Percentiles rank a stretch among this genome's conserved stretches.
Evolutionary conservation across 2,797 vertebrate species (phyloP).

Genomic region (Smutsia gigantea): DNA sequence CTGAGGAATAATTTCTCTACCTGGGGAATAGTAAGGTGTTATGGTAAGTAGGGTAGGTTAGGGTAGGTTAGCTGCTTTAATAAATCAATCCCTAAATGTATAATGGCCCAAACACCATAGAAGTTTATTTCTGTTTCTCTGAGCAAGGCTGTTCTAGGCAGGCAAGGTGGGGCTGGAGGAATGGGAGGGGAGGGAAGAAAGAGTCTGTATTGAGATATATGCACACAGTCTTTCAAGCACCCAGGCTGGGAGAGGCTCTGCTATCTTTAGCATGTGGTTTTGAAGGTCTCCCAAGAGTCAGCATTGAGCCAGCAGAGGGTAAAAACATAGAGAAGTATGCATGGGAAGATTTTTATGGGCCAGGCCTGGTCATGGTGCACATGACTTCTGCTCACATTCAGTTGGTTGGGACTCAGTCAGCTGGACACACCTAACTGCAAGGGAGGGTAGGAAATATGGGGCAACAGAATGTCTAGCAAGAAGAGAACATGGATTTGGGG

Average conservation of each 20-base stretch:
- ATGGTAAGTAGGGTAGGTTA: neutral
- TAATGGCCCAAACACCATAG: neutral
- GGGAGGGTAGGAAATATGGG: neutral
- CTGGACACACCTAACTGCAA: neutral
- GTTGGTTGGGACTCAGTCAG: neutral
- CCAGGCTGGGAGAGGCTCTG: neutral
- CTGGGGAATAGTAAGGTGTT: neutral
- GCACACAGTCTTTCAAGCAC: neutral
- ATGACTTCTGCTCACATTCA: neutral
- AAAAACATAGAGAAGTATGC: neutral
- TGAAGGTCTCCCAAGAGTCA: neutral
- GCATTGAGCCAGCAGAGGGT: neutral
- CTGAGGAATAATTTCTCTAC: neutral
- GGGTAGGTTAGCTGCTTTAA: neutral
- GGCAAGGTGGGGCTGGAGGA: neutral
- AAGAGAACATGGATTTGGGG: neutral
- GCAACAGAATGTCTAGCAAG: neutral
- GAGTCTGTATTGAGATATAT: neutral
- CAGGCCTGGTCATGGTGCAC: neutral
- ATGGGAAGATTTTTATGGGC: neutral
- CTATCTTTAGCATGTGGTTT: neutral
- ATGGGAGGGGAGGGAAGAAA: neutral
- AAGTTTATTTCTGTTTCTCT: neutral
- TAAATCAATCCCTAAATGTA: neutral
- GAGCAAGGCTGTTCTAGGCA: neutral